Percentiles rank a stretch among this genome's conserved stretches.
Evolutionary conservation across 92 coral and sea anemone species (phyloP).

Genomic region (Parazoanthus darwini): DNA sequence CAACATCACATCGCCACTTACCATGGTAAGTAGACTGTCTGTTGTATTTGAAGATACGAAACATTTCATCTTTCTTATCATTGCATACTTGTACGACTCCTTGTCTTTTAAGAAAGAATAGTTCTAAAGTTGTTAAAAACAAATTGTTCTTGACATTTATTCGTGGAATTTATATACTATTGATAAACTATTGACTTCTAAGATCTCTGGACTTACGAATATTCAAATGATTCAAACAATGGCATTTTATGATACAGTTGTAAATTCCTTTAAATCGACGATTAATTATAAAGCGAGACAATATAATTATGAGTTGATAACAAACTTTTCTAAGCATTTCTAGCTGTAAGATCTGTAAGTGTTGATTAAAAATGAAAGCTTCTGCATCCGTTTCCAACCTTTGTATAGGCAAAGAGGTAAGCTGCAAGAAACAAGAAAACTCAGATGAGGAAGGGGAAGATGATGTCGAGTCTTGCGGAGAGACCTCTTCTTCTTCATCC

Average conservation of each 20-base stretch:
- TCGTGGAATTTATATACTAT: too few relatives aligned
- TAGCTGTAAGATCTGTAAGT: background rate
- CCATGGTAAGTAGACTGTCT: background rate
- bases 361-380: background rate
- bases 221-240: too few relatives aligned
- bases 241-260: too few relatives aligned
- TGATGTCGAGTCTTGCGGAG: slow-evolving; percentile 44
- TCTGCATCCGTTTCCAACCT: slow-evolving; percentile 61
- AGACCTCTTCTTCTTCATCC: slow-evolving; percentile 20
- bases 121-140: too few relatives aligned
- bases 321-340: too few relatives aligned
- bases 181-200: too few relatives aligned
- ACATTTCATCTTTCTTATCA: background rate
- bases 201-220: too few relatives aligned
- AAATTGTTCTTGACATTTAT: too few relatives aligned
- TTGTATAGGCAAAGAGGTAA: slow-evolving; percentile 70
- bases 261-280: too few relatives aligned
- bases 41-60: background rate
- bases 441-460: slow-evolving; percentile 36
- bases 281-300: too few relatives aligned
- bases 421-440: slow-evolving; percentile 44
- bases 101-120: too few relatives aligned
- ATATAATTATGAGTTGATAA: too few relatives aligned
- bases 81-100: background rate
- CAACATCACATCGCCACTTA: background rate